Conservation (phyloP, 2,113 vertebrate genomes). For the Bos javanicus region DNA sequence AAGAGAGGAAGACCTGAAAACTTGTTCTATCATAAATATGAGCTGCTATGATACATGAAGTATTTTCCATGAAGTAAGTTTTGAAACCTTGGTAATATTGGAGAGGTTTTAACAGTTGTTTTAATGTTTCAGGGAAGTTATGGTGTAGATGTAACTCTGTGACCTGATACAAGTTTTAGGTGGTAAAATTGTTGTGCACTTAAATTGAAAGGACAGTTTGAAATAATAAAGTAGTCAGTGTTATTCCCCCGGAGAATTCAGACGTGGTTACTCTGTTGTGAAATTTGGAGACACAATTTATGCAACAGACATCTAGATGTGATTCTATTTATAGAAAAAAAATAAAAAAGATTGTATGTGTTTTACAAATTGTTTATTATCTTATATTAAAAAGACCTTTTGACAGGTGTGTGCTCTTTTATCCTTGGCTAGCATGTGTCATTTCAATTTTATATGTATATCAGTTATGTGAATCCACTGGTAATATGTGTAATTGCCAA, state of each 20-base stretch:
- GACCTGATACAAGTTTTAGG: conserved; percentile 98
- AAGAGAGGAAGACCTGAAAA: conserved; percentile 81
- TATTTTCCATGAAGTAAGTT: conserved; percentile 92
- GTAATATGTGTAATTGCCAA: conserved; percentile 83
- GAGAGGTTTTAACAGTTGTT: conserved; percentile 93
- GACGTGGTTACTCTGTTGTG: conserved; percentile 91
- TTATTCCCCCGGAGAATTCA: conserved; percentile 96
- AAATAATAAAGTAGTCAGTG: conserved; percentile 92
- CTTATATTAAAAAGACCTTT: conserved; percentile 90
- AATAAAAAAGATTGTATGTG: conserved; percentile 87
- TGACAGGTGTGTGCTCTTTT: conserved; percentile 88
- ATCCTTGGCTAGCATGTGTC: conserved; percentile 88
- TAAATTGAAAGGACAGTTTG: conserved; percentile 98
- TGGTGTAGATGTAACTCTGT: conserved; percentile 98
- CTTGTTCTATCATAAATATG: conserved; percentile 85
- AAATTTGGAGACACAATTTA: conserved; percentile 92
- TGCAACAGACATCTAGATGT: conserved; percentile 93
- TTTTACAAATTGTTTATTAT: conserved; percentile 92
- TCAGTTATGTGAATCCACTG: conserved; percentile 84
- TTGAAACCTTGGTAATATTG: conserved; percentile 89
- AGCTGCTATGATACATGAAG: conserved; percentile 86
- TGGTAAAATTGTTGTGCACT: conserved; percentile 99
- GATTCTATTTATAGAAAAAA: conserved; percentile 94
- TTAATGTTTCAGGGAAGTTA: conserved; percentile 92
- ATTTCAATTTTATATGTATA: conserved; percentile 89